Evolutionary conservation across 2,888 invertebrate genomes (phyloP).

Genomic region (Rhagonycha fulva): DNA sequence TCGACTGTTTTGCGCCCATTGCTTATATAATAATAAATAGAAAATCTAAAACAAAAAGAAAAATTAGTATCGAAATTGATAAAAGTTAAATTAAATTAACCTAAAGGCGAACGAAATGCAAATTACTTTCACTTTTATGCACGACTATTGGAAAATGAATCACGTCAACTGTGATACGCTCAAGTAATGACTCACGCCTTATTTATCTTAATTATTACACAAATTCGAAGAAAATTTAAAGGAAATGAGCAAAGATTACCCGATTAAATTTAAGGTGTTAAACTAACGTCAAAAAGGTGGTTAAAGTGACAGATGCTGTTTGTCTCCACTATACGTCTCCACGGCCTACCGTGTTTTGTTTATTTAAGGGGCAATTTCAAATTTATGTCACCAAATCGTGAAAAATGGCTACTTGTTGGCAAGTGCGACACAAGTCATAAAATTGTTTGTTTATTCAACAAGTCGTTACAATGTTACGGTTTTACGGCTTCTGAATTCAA

Average conservation of each 20-base stretch:
- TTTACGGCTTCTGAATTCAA: neutral
- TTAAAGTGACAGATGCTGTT: neutral
- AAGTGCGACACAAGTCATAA: neutral
- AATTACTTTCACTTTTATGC: neutral
- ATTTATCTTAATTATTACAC: neutral
- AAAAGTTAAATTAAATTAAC: neutral
- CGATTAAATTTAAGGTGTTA: neutral
- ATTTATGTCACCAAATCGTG: neutral
- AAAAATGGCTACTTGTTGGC: neutral
- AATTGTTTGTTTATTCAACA: neutral
- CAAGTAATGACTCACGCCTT: neutral
- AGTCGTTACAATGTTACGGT: neutral
- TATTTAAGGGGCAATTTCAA: neutral
- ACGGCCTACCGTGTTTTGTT: neutral
- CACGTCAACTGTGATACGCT: neutral
- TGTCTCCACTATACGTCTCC: neutral
- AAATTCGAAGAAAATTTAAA: neutral
- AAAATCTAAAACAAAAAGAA: neutral
- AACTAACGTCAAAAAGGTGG: neutral
- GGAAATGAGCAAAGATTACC: neutral
- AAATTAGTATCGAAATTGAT: neutral
- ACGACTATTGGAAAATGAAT: neutral
- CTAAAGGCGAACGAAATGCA: neutral
- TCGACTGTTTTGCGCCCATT: slow-evolving; percentile 88
- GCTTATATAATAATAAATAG: neutral